Percentiles rank a stretch among this genome's conserved stretches.
These are phyloP conservation scores for Synanthedon myopaeformis DNA, from an alignment of 2,888 invertebrate genomes.

Conservation along the genomic window DNA sequence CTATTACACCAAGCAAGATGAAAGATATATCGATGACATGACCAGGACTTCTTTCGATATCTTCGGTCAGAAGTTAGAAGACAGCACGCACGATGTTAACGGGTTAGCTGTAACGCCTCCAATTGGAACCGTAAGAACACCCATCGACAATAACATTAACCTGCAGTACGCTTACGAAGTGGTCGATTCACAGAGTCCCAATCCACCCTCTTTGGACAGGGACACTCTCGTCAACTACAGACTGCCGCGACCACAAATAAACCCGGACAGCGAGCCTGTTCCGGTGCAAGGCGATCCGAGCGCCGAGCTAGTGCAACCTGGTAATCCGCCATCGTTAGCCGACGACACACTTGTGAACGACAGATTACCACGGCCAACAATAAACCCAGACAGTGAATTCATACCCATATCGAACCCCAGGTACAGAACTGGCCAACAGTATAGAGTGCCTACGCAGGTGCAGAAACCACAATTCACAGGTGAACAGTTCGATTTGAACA, in stretches of 20 bases:
- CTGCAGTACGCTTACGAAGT: slow-evolving; percentile 66
- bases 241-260: slow-evolving; percentile 73
- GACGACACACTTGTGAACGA: slow-evolving; percentile 81
- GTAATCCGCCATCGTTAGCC: slow-evolving; percentile 61
- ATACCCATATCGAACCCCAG: slow-evolving; percentile 60
- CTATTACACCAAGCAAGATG: slow-evolving; percentile 76
- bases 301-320: slow-evolving; percentile 35
- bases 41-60: slow-evolving; percentile 81
- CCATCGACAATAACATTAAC: slow-evolving; percentile 65
- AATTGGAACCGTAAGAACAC: slow-evolving; percentile 53
- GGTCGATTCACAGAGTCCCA: slow-evolving; percentile 39
- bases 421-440: slow-evolving; percentile 43
- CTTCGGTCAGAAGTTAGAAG: slow-evolving; percentile 77
- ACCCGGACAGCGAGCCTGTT: slow-evolving; percentile 75
- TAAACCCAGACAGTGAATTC: slow-evolving; percentile 79
- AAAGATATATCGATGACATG: slow-evolving; percentile 77
- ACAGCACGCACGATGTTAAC: slow-evolving; percentile 55
- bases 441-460: slow-evolving; percentile 35
- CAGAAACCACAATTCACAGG: slow-evolving; percentile 44
- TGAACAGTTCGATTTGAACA: slow-evolving; percentile 55
- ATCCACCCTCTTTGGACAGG: slow-evolving; percentile 68
- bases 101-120: slow-evolving; percentile 60
- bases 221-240: slow-evolving; percentile 81
- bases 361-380: slow-evolving; percentile 73
- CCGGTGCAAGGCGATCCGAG: slow-evolving; percentile 32